These are phyloP conservation scores for Sphinx pinastri DNA, from an alignment of 2,888 invertebrate species.

Conservation along the genomic window DNA sequence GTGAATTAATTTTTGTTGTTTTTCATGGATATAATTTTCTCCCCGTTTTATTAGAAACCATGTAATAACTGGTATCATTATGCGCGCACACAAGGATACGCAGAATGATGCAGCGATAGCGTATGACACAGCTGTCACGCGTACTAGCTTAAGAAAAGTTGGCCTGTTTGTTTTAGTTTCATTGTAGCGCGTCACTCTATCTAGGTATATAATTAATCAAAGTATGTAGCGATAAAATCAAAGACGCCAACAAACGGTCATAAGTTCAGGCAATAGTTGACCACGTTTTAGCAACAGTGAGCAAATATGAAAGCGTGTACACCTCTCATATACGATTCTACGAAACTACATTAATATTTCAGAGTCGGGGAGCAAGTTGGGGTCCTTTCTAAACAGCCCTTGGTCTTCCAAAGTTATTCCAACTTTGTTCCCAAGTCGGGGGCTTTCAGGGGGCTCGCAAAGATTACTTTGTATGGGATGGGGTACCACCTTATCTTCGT, in stretches of 20 bases:
- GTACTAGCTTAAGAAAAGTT: too few species aligned
- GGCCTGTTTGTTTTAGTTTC: too few species aligned
- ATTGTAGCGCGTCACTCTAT: too few species aligned
- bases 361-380: constrained; percentile 68
- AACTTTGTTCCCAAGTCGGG: constrained; percentile 71
- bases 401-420: constrained; percentile 83
- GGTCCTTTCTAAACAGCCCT: constrained; percentile 84
- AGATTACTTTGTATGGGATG: constrained; percentile 74
- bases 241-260: constrained; percentile 37
- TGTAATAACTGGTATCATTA: too few species aligned
- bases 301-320: constrained; percentile 63
- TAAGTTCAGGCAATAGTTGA: constrained; percentile 3
- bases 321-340: constrained; percentile 79
- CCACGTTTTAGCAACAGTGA: constrained; percentile 37
- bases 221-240: too few species aligned
- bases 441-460: constrained; percentile 69
- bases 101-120: too few species aligned
- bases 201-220: too few species aligned
- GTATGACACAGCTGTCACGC: too few species aligned
- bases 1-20: too few species aligned
- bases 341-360: constrained; percentile 84
- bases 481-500: constrained; percentile 72
- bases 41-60: too few species aligned
- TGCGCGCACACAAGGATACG: too few species aligned
- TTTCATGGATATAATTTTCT: too few species aligned